phyloP scores from a whole-genome alignment of 2,797 vertebrate genomes.

The Clarias platycephalus region DNA sequence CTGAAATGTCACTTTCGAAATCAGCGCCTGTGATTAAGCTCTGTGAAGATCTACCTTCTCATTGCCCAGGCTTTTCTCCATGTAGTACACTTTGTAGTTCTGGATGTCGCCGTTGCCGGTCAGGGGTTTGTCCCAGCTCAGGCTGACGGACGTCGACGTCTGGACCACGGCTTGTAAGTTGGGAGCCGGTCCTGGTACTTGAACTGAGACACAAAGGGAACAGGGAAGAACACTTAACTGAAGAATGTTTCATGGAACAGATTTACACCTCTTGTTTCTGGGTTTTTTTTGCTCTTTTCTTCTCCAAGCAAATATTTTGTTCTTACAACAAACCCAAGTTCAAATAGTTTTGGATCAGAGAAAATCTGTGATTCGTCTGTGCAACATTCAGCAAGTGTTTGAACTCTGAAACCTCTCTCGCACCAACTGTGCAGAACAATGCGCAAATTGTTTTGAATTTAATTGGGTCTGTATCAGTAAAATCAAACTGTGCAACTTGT shows the following conservation, averaged over 20 bases:
- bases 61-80: conserved; percentile 83
- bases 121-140: conserved; percentile 89
- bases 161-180: conserved; percentile 82
- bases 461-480: no score
- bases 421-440: neutral
- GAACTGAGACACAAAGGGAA: conserved; percentile 74
- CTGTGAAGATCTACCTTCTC: conserved; percentile 80
- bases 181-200: conserved; percentile 92
- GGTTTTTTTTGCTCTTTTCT: neutral
- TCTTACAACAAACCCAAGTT: neutral
- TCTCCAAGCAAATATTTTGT: neutral
- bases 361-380: neutral
- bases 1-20: no score
- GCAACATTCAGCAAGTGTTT: no score
- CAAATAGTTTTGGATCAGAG: neutral
- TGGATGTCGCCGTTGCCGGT: conserved; percentile 92
- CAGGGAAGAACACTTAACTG: neutral
- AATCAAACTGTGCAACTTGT: neutral
- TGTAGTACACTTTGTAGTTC: conserved; percentile 93
- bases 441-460: neutral
- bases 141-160: conserved; percentile 79
- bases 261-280: neutral
- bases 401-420: neutral
- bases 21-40: neutral
- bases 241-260: neutral